Base-by-base conservation (phyloP, 2,888 invertebrate species). In the Arge pagana region DNA sequence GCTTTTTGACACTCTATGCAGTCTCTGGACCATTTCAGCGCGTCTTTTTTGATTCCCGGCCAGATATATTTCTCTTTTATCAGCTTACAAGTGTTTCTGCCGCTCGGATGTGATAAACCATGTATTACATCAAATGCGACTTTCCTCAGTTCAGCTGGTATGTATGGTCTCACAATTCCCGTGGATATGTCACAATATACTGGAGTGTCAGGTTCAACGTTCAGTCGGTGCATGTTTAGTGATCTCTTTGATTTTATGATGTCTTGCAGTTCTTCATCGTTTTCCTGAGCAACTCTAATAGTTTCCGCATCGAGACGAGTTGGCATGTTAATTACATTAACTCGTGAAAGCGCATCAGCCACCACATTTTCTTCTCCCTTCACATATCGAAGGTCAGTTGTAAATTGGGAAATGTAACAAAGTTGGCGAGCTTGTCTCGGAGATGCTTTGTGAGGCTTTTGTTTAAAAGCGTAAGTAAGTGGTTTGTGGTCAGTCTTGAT, bases 151-250 rank as follows among this genome's bases (percentile, higher is more conserved):
- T 23, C 3, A 5, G 26, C 30, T n/a, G 64, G 56, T n/a, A 64
- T 45, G 28, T 53, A 64, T 6, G 64, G 61, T 35, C 64, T 48
- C 3, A 54, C 51, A 1, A 11, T 36, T 3, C 37, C 49, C 5
- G 49, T 53, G 2, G 60, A 56, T 5, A 48, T 43, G 30, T 63
- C 56, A 31, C 62, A 61, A 15, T 58, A 52, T 15, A 60, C 16
- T n/a, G 7, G 16, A 0, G 28, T 30, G n/a, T 48, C 31, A 16
- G 41, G 23, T 23, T 48, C 48, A 2, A 48, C 48, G 13, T 35
- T 48, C 13, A 55, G 19, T 28, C 8, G 19, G 16, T 40, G 53
- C 1, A 53, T 23, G 24, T n/a, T 52, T 10, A 53, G 15, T 3
- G 42, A 36, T 23, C 33, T 43, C 3, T 10, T 21, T 11, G 33